Evolutionary conservation across 2,797 vertebrate species (phyloP).

Genomic region (Coregonus suidteri): DNA sequence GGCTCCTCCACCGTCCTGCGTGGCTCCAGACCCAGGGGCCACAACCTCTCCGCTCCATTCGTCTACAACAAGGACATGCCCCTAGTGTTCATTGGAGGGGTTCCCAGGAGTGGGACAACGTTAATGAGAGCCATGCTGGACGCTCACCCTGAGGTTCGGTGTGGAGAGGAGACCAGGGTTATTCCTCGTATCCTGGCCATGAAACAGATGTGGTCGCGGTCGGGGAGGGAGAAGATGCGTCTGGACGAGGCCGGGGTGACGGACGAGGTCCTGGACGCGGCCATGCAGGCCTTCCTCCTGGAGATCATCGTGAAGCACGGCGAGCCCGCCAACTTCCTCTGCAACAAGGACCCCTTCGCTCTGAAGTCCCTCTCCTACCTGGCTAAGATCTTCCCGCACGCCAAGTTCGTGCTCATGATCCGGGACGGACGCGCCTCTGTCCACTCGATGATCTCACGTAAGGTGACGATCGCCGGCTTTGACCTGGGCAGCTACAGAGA

Average conservation of each 20-base stretch:
- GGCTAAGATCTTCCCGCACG: slow-evolving; percentile 94
- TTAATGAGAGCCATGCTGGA: slow-evolving; percentile 98
- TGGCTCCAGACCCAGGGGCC: slow-evolving; percentile 49
- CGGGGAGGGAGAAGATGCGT: slow-evolving; percentile 93
- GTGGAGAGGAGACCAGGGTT: slow-evolving; percentile 93
- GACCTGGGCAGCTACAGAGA: slow-evolving; percentile 96
- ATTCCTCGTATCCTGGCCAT: slow-evolving; percentile 93
- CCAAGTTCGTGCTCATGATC: slow-evolving; percentile 96
- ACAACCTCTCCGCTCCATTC: slow-evolving; percentile 72
- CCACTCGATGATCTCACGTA: slow-evolving; percentile 98
- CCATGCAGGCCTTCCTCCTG: slow-evolving; percentile 95
- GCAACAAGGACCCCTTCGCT: slow-evolving; percentile 98
- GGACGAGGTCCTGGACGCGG: slow-evolving; percentile 93
- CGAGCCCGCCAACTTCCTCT: slow-evolving; percentile 91
- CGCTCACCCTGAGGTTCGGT: slow-evolving; percentile 92
- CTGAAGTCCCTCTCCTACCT: slow-evolving; percentile 94
- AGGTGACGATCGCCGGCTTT: slow-evolving; percentile 97
- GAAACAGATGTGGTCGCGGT: slow-evolving; percentile 98
- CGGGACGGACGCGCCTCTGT: slow-evolving; percentile 94
- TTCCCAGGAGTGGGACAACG: slow-evolving; percentile 94
- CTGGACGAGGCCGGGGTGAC: slow-evolving; percentile 96
- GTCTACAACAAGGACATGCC: slow-evolving; percentile 98
- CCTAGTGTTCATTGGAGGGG: slow-evolving; percentile 93
- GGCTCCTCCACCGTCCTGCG: slow-evolving; percentile 67
- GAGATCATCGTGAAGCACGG: slow-evolving; percentile 97